Conservation (phyloP, 1,140 invertebrate species). For the Physella acuta region DNA sequence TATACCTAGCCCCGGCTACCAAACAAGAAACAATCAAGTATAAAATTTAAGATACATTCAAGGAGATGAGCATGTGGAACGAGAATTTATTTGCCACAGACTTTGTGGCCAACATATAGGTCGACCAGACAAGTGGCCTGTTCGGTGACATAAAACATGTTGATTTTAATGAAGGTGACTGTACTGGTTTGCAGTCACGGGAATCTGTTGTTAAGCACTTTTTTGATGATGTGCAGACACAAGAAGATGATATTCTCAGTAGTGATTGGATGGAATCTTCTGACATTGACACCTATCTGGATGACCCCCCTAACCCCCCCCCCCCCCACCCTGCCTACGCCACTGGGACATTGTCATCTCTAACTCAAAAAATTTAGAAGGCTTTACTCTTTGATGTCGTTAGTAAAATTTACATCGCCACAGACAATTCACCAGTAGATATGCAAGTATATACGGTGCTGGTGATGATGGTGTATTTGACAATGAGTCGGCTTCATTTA, state of each 20-base stretch:
- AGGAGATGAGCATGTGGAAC: constrained; percentile 31
- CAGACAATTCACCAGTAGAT: too few species aligned
- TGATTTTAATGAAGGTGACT: constrained; percentile 23
- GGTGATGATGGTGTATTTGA: too few species aligned
- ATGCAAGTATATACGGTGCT: too few species aligned
- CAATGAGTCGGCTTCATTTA: too few species aligned
- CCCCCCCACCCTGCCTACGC: too few species aligned
- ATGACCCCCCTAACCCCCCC: too few species aligned
- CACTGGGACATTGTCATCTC: too few species aligned
- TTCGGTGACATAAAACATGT: constrained; percentile 27
- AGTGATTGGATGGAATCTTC: constrained; percentile 42
- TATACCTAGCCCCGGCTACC: constrained; percentile 30
- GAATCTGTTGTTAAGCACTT: background rate
- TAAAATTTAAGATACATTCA: constrained; percentile 1
- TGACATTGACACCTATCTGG: constrained; percentile 30
- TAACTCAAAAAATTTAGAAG: too few species aligned
- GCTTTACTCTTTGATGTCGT: too few species aligned
- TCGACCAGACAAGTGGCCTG: constrained; percentile 22
- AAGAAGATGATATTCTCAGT: constrained; percentile 26
- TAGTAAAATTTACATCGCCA: too few species aligned
- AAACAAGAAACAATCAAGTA: constrained; percentile 7
- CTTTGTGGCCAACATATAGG: constrained; percentile 24
- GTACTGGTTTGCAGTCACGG: background rate
- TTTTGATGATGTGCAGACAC: background rate
- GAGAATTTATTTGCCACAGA: constrained; percentile 29